phyloP scores from a whole-genome alignment of 2,888 invertebrate genomes.

The Sinotaia quadrata region DNA sequence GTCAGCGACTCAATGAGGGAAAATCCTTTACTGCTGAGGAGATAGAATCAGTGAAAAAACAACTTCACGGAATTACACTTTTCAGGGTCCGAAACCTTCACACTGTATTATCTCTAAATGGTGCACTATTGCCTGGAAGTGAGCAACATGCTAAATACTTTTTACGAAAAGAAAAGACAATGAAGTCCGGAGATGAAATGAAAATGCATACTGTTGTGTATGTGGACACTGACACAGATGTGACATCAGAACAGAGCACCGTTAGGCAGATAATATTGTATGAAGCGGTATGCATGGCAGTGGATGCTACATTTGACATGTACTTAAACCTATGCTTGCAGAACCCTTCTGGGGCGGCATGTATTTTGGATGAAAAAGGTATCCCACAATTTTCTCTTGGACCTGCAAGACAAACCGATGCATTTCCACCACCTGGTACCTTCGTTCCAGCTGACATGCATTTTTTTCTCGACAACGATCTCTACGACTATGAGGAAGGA shows the following conservation, averaged over 20 bases:
- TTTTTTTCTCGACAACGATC: slow-evolving; percentile 15
- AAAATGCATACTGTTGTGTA: not conserved
- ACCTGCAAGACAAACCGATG: not conserved
- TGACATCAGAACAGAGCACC: not conserved
- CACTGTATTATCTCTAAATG: not conserved
- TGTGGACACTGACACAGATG: not conserved
- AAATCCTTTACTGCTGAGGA: not conserved
- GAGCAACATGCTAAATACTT: not conserved
- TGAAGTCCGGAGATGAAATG: not conserved
- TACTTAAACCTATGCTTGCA: not conserved
- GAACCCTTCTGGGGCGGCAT: not conserved
- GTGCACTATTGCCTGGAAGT: not conserved
- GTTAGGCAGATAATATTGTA: not conserved
- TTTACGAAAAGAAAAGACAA: not conserved
- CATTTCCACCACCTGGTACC: slow-evolving; percentile 17
- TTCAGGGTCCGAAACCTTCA: not conserved
- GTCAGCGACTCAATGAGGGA: not conserved
- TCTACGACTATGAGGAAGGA: not conserved
- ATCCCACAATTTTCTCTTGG: not conserved
- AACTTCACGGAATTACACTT: not conserved
- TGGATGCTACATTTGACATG: not conserved
- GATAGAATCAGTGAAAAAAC: not conserved
- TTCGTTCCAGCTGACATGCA: slow-evolving; percentile 17
- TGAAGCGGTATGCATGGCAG: not conserved
- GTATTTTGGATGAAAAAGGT: not conserved